Evolutionary conservation across 2,113 vertebrate species (phyloP).

Genomic region (Ameiurus melas): DNA sequence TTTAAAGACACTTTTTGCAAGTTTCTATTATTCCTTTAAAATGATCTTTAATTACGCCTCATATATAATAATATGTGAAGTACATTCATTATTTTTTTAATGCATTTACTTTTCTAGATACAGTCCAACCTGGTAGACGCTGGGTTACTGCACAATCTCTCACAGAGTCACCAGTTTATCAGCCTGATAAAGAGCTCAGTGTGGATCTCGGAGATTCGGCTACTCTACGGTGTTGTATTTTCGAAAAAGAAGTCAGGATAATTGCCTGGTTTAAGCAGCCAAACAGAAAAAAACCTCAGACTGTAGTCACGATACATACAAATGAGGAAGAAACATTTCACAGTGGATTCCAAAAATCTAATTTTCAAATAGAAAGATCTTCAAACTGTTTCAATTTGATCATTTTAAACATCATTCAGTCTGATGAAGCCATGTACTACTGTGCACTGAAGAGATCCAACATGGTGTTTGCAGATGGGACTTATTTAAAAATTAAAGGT

Average conservation of each 20-base stretch:
- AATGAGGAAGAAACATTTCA: not conserved
- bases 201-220: not conserved
- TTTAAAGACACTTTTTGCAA: too few species aligned
- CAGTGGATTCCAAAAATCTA: not conserved
- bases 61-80: too few species aligned
- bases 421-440: conserved; percentile 7
- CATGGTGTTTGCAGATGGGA: not conserved
- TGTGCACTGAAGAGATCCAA: not conserved
- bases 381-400: not conserved
- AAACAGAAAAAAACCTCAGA: not conserved
- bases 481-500: not conserved
- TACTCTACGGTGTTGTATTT: not conserved
- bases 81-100: not conserved
- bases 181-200: conserved; percentile 13
- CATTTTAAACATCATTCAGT: not conserved
- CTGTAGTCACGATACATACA: not conserved
- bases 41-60: too few species aligned
- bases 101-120: not conserved
- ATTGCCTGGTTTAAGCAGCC: not conserved
- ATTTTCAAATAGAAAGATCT: not conserved
- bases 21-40: too few species aligned
- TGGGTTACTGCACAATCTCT: not conserved
- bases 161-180: not conserved
- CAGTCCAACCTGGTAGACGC: not conserved
- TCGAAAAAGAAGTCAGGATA: not conserved